Percentiles rank a stretch among this genome's conserved stretches.
Evolutionary conservation across 1,140 invertebrate species (phyloP).

Genomic region (Euschistus heros): DNA sequence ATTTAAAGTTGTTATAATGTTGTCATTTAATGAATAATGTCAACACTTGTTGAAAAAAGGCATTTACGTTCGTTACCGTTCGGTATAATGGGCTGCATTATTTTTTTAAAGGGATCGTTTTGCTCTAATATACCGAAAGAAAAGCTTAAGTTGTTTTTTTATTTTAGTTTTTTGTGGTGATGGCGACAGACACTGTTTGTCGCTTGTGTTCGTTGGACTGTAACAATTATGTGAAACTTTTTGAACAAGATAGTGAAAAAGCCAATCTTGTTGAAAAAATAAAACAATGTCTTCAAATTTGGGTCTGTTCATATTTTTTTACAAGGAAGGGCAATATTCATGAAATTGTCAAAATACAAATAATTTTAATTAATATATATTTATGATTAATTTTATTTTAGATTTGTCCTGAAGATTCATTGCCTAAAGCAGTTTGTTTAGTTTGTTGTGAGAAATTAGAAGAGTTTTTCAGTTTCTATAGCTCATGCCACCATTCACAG

Average conservation of each 20-base stretch:
- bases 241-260: constrained; percentile 38
- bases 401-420: constrained; percentile 28
- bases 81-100: too few relatives aligned
- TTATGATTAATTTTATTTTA: constrained; percentile 22
- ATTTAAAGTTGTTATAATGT: too few relatives aligned
- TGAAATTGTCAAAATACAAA: not conserved
- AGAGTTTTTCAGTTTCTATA: constrained; percentile 26
- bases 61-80: too few relatives aligned
- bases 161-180: constrained; percentile 21
- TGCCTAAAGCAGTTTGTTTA: constrained; percentile 30
- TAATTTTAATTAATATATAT: not conserved
- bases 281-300: constrained; percentile 39
- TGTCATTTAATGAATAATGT: too few relatives aligned
- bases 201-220: constrained; percentile 27
- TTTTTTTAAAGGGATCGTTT: too few relatives aligned
- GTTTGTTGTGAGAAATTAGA: constrained; percentile 30
- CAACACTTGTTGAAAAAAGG: too few relatives aligned
- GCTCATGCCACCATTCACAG: constrained; percentile 22
- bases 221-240: constrained; percentile 33
- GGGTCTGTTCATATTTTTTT: constrained; percentile 32
- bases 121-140: too few relatives aligned
- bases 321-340: not conserved
- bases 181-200: constrained; percentile 31
- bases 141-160: not conserved
- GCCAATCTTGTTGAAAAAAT: constrained; percentile 39